Base-by-base conservation (phyloP, 2,113 vertebrate species). In the Nettapus auritus region DNA sequence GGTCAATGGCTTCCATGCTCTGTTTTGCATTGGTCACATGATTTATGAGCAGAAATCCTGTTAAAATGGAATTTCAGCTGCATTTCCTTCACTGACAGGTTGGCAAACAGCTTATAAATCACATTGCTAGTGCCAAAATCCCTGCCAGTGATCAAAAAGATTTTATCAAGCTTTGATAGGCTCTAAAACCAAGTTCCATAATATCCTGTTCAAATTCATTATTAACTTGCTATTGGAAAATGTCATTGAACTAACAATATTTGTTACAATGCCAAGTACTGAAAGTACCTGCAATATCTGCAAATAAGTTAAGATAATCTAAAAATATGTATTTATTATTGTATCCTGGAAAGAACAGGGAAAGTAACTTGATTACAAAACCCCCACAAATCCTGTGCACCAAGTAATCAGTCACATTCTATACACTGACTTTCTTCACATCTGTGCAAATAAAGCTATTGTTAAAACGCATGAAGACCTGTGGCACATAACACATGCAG, bases 151-250 rank as follows among this genome's bases (percentile, higher is more conserved):
- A 70, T 68, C 55, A 73, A 73, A 85, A 3, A 48, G 48, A 95
- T 80, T 79, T 69, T 56, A 64, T 73, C 34, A 69, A 94, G 73
- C 57, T 96, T 95, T 68, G 59, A 73, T 28, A 71, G 33, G 25
- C 33, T 91, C 71, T 67, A 63, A 71, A 94, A 78, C 21, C 66
- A 88, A 86, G 48, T 46, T 95, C 52, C 66, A 92, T n/a, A 53
- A 23, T 80, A 62, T 40, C 66, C 66, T 87, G 53, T 82, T 96
- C 89, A 90, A 82, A 91, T 95, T 93, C 83, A 86, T 91, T 96
- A 90, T 73, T 93, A 94, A 90, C 46, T 77, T 82, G 36, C 44
- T 57, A 68, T 87, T 89, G 66, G 75, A 95, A 95, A 94, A 74
- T 59, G 8, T 23, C 46, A 92, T 53, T 95, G 87, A 94, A 89